Evolutionary conservation across 2,113 vertebrate species (phyloP).

Genomic region (Helogale parvula): DNA sequence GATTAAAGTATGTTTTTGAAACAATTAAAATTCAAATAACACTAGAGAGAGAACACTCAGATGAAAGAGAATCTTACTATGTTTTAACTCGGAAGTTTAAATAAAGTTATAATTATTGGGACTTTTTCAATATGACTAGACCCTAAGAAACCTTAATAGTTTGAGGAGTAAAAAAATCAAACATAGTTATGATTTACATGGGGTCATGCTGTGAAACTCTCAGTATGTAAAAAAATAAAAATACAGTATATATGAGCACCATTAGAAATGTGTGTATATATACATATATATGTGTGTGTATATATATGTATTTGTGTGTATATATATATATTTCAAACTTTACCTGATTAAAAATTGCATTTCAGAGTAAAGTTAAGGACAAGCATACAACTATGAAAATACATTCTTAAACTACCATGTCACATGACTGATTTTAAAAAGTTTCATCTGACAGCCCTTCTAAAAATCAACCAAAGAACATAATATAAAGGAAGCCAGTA

Average conservation of each 20-base stretch:
- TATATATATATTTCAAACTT: conserved; percentile 29
- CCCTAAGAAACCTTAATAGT: neutral
- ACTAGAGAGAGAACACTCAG: neutral
- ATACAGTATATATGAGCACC: conserved; percentile 77
- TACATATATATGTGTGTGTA: too few relatives aligned
- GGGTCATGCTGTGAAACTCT: conserved; percentile 53
- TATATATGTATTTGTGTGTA: neutral
- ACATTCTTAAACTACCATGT: conserved; percentile 50
- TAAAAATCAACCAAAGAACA: conserved; percentile 56
- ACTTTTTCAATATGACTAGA: conserved; percentile 42
- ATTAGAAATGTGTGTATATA: conserved; percentile 37
- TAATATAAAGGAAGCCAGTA: conserved; percentile 28
- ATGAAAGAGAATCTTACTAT: conserved; percentile 15
- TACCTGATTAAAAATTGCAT: conserved; percentile 35
- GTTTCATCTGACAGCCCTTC: conserved; percentile 47
- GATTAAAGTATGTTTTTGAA: neutral
- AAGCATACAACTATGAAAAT: conserved; percentile 57
- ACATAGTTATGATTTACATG: conserved; percentile 57
- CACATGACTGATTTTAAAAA: conserved; percentile 54
- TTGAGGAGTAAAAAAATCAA: conserved; percentile 27
- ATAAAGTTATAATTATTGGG: neutral
- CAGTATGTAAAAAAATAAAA: conserved; percentile 56
- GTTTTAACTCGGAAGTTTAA: conserved; percentile 37
- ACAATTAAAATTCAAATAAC: conserved; percentile 61
- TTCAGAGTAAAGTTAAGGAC: conserved; percentile 58